Evolutionary conservation across 64 coral and sea anemone genomes (phyloP).

Genomic region (Cladopsammia gracilis): DNA sequence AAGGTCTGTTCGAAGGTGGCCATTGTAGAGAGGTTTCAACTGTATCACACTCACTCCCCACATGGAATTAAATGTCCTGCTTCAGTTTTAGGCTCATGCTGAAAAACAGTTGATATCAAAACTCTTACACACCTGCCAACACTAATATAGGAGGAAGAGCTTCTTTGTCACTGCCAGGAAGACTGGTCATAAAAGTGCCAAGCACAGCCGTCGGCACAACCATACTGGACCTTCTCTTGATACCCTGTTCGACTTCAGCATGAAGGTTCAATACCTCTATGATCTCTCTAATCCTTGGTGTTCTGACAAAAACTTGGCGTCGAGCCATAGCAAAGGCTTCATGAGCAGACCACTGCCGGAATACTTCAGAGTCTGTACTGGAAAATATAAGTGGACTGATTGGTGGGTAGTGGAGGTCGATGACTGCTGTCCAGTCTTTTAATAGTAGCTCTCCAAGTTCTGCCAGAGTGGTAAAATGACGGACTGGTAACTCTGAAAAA

Average conservation of each 20-base stretch:
- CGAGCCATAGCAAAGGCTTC: conserved; percentile 81
- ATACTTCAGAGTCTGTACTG: conserved; percentile 55
- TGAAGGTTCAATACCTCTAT: conserved; percentile 74
- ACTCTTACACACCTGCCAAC: conserved; percentile 72
- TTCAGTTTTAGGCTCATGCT: too few relatives aligned
- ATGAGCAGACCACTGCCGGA: conserved; percentile 87
- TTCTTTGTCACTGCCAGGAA: conserved; percentile 84
- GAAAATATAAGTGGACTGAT: conserved; percentile 76
- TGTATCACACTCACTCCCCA: too few relatives aligned
- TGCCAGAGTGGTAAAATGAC: conserved; percentile 77
- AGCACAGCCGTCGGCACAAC: conserved; percentile 55
- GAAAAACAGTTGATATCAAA: neutral
- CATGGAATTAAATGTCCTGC: too few relatives aligned
- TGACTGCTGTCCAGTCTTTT: conserved; percentile 80
- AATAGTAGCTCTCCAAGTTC: conserved; percentile 88
- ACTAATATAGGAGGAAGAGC: conserved; percentile 73
- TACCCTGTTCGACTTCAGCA: conserved; percentile 73
- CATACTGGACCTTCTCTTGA: conserved; percentile 66
- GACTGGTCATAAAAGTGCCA: conserved; percentile 93
- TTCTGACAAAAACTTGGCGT: conserved; percentile 71
- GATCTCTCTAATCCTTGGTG: conserved; percentile 75
- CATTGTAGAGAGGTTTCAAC: too few relatives aligned
- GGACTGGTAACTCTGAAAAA: conserved; percentile 86
- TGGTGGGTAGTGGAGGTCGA: conserved; percentile 84
- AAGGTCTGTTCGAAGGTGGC: too few relatives aligned